These are phyloP conservation scores for Hymenopus coronatus DNA, from an alignment of 2,888 invertebrate species.

Conservation along the genomic window DNA sequence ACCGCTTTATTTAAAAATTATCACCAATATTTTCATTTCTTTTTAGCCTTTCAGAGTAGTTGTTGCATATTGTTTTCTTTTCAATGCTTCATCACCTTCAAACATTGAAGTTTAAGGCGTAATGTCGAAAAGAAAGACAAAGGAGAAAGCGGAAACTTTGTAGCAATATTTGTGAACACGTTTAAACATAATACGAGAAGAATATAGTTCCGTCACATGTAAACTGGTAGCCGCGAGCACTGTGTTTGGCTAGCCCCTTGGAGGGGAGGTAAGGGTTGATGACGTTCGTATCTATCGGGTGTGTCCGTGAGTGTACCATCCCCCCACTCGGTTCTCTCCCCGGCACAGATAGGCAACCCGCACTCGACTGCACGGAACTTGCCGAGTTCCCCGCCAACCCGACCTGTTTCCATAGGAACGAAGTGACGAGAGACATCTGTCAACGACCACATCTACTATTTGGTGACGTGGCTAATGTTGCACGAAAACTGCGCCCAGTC, in stretches of 20 bases:
- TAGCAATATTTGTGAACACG: background rate
- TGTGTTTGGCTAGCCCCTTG: background rate
- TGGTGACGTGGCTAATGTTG: background rate
- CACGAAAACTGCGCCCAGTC: background rate
- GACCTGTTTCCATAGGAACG: background rate
- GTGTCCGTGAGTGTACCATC: background rate
- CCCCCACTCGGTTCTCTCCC: background rate
- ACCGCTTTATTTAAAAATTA: background rate
- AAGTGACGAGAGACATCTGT: conserved; percentile 4
- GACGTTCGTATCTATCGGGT: background rate
- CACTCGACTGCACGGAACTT: conserved; percentile 10
- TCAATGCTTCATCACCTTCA: background rate
- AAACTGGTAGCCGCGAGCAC: background rate
- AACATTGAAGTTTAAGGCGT: background rate
- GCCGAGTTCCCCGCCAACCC: background rate
- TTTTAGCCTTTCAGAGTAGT: background rate
- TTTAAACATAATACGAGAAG: background rate
- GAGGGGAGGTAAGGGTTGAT: background rate
- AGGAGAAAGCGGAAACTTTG: background rate
- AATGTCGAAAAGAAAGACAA: background rate
- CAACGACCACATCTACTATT: background rate
- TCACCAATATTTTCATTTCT: background rate
- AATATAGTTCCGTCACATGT: background rate
- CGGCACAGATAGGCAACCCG: conserved; percentile 7
- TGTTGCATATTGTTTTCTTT: background rate